Evolutionary conservation across 2,888 invertebrate genomes (phyloP), one percentile per base, ranked within the genome.

Genomic region (Drosophila nr. fundita): DNA sequence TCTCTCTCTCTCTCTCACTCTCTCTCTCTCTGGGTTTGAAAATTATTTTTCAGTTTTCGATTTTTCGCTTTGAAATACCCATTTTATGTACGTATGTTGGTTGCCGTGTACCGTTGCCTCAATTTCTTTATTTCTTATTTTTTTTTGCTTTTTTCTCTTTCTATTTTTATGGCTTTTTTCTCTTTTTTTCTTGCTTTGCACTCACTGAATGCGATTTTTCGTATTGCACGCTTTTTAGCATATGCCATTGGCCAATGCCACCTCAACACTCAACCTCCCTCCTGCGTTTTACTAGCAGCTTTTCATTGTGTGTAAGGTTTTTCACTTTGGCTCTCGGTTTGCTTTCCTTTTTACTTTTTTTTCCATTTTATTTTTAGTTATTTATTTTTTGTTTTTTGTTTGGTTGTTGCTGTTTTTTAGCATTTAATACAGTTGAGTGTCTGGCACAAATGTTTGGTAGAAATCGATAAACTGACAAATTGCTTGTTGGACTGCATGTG

Each of bases 391-490:
- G n/a, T 65, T 59, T 32, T 58, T 38, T 64, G 48, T 29, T 66
- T 62, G 53, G 57, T 72, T 89, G 77, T 82, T 84, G 85, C 82
- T 87, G 84, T 90, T 87, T 87, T 87, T 90, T 87, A 90, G 90
- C 87, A 87, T 87, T 87, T 87, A 87, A 87, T 87, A 90, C 87
- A 87, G 89, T 87, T 86, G 90, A 89, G 90, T 86, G 86, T 87
- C 87, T 87, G 90, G 90, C 87, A 90, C 87, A 90, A 87, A 87
- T 87, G 89, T 87, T 87, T 87, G 90, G 87, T 87, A 89, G 87
- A 90, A 87, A 90, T 91, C 90, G 91, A 91, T 91, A 91, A 90
- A 91, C 90, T 91, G 90, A 91, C 90, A 91, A 91, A 91, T 91
- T 91, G 91, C 87, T 88, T 89, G 89, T 90, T 90, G 90, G 79